A percentile compares a stretch with the other conserved stretches of the same genome.
Evolutionary conservation across 2,113 vertebrate species (phyloP).

Genomic region (Grus americana): DNA sequence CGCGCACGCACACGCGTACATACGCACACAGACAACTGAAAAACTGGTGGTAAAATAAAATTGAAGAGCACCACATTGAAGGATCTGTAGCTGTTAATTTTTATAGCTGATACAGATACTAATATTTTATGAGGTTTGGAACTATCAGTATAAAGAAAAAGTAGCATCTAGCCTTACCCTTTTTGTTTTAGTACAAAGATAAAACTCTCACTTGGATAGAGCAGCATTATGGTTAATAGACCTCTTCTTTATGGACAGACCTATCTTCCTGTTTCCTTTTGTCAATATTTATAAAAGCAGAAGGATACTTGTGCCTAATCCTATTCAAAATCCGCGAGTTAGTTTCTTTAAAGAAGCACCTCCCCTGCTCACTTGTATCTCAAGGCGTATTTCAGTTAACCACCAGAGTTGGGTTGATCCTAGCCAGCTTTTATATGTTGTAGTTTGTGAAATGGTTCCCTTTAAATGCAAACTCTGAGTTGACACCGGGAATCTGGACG

Average conservation of each 20-base stretch:
- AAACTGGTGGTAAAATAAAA: constrained; percentile 63
- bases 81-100: constrained; percentile 76
- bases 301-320: constrained; percentile 34
- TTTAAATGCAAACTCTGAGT: constrained; percentile 42
- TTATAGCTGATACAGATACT: constrained; percentile 77
- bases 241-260: constrained; percentile 43
- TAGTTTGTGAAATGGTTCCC: background rate
- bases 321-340: background rate
- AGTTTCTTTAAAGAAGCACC: background rate
- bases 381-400: constrained; percentile 28
- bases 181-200: constrained; percentile 74
- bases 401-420: background rate
- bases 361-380: background rate
- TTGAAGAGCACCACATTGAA: constrained; percentile 64
- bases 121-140: constrained; percentile 80
- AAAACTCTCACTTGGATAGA: constrained; percentile 40
- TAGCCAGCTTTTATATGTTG: background rate
- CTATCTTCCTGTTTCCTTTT: constrained; percentile 32
- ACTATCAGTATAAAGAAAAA: constrained; percentile 58
- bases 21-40: constrained; percentile 1
- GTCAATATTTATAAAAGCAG: constrained; percentile 62
- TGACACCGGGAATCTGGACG: background rate
- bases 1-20: background rate
- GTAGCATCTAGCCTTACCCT: constrained; percentile 54
- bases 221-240: constrained; percentile 61